phyloP scores from a whole-genome alignment of 2,888 invertebrate genomes.

The Endotricha flammealis region DNA sequence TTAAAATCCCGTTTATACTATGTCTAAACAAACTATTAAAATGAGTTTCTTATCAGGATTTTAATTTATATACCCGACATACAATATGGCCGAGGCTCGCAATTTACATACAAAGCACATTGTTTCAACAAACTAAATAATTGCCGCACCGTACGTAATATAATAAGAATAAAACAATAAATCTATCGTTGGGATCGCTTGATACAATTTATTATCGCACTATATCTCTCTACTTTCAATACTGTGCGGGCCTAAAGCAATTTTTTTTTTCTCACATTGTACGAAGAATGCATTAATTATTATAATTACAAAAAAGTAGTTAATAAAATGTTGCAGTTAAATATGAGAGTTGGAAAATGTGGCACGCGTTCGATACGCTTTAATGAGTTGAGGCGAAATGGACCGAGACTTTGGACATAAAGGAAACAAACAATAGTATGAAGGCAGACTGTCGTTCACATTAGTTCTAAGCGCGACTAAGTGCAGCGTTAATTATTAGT shows the following conservation, averaged over 20 bases:
- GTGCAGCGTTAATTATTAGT: conserved; percentile 64
- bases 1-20: too few species aligned
- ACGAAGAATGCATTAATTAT: conserved; percentile 49
- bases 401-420: conserved; percentile 42
- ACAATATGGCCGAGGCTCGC: conserved; percentile 7
- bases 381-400: conserved; percentile 48
- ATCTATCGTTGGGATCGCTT: conserved; percentile 6
- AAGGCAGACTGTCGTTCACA: conserved; percentile 47
- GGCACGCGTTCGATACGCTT: conserved; percentile 48
- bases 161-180: conserved; percentile 9
- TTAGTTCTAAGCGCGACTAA: conserved; percentile 53
- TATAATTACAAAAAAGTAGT: conserved; percentile 52
- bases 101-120: conserved; percentile 12
- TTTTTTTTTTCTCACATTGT: conserved; percentile 28
- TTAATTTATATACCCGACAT: conserved; percentile 11
- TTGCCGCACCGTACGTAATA: conserved; percentile 3
- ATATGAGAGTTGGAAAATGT: conserved; percentile 33
- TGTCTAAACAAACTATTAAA: conserved; percentile 7
- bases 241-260: conserved; percentile 19
- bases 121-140: conserved; percentile 10
- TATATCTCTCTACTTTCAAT: conserved; percentile 19
- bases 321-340: conserved; percentile 44
- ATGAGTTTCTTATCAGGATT: conserved; percentile 10
- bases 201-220: conserved; percentile 12
- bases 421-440: conserved; percentile 52